Conservation (phyloP, 23 tunicate species). For the Ascidia mentula region DNA sequence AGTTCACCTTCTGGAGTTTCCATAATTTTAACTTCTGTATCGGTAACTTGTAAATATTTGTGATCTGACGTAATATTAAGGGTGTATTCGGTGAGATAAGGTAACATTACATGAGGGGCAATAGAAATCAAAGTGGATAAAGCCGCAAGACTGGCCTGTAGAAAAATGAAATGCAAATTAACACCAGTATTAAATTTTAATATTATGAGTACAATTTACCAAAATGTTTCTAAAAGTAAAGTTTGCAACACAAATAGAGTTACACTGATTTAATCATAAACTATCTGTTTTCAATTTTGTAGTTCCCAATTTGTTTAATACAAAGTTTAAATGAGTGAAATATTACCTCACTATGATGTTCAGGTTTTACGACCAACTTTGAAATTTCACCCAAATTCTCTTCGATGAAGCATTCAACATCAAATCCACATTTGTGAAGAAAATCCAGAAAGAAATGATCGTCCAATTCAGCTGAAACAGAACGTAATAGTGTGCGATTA, state of each 20-base stretch:
- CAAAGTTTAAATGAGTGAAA: too few species aligned
- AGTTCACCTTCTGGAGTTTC: constrained; percentile 65
- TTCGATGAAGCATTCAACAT: constrained; percentile 31
- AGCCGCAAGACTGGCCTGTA: constrained; percentile 52
- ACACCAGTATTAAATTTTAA: too few species aligned
- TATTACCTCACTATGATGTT: constrained; percentile 27
- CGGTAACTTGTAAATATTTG: constrained; percentile 22
- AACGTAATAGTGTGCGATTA: too few species aligned
- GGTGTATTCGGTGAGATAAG: constrained; percentile 19
- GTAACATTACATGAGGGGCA: constrained; percentile 64
- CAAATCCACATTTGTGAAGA: constrained; percentile 29
- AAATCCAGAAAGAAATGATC: constrained; percentile 43
- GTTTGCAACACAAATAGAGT: too few species aligned
- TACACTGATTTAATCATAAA: too few species aligned
- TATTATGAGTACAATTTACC: too few species aligned
- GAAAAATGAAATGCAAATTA: background rate
- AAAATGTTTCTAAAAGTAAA: too few species aligned
- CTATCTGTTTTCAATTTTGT: too few species aligned
- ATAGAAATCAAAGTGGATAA: constrained; percentile 30
- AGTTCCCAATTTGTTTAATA: too few species aligned
- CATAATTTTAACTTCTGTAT: constrained; percentile 63
- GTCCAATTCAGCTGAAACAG: constrained; percentile 19
- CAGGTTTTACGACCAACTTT: background rate
- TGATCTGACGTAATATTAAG: background rate
- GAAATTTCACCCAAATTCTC: constrained; percentile 11